Percentiles rank a stretch among this genome's conserved stretches.
These are phyloP conservation scores for Phragmatobia fuliginosa DNA, from an alignment of 2,888 invertebrate species.

Conservation along the genomic window DNA sequence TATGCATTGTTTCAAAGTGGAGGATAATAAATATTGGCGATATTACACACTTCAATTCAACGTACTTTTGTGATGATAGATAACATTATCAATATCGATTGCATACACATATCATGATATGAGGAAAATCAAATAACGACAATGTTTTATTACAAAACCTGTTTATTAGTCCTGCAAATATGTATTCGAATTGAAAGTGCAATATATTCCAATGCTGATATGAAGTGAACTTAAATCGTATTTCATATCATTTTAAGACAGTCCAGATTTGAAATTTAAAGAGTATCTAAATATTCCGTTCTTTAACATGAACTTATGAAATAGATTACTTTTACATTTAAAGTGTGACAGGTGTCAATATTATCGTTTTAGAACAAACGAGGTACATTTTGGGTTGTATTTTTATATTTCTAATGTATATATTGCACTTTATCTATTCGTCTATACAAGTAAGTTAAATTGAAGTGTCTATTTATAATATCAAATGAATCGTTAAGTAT, in stretches of 20 bases:
- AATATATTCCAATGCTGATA: background rate
- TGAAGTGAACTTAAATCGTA: background rate
- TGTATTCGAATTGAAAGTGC: background rate
- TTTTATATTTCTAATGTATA: too few relatives aligned
- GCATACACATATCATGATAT: conserved; percentile 1
- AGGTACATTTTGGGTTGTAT: too few relatives aligned
- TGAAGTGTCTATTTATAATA: too few relatives aligned
- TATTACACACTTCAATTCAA: conserved; percentile 7
- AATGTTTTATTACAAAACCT: background rate
- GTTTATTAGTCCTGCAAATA: too few relatives aligned
- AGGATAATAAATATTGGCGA: background rate
- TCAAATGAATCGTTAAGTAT: too few relatives aligned
- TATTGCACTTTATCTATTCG: too few relatives aligned
- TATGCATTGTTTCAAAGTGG: background rate
- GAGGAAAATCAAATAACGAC: conserved; percentile 1
- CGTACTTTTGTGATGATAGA: conserved; percentile 6
- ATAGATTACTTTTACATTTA: background rate
- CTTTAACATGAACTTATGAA: background rate
- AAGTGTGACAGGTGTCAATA: too few relatives aligned
- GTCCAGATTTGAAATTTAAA: too few relatives aligned
- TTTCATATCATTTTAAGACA: too few relatives aligned
- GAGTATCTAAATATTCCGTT: too few relatives aligned
- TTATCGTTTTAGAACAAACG: too few relatives aligned
- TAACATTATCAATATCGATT: conserved; percentile 12
- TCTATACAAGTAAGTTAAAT: too few relatives aligned